Evolutionary conservation across 2,113 vertebrate species (phyloP).

Genomic region (Calidris pygmaea): DNA sequence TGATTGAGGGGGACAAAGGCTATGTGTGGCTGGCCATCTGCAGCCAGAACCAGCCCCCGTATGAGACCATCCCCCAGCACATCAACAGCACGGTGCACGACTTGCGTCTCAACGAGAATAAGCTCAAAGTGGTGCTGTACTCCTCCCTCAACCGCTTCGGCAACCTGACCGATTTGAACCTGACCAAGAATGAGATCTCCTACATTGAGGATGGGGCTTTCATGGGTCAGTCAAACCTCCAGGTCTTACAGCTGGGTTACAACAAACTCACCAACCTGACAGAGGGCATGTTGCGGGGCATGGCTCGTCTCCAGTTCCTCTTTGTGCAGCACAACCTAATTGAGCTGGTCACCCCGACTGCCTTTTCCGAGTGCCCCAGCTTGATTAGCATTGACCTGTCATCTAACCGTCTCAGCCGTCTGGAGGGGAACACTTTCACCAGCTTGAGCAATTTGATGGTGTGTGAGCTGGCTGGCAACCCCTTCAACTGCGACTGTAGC

Average conservation of each 20-base stretch:
- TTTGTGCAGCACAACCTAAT: slow-evolving; percentile 98
- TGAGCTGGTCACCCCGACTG: slow-evolving; percentile 89
- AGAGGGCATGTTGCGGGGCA: slow-evolving; percentile 92
- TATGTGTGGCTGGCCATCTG: slow-evolving; percentile 99
- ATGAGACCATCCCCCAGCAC: slow-evolving; percentile 97
- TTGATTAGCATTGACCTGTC: slow-evolving; percentile 96
- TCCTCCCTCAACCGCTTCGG: slow-evolving; percentile 94
- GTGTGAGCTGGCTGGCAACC: slow-evolving; percentile 94
- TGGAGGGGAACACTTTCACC: slow-evolving; percentile 90
- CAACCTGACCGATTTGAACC: slow-evolving; percentile 97
- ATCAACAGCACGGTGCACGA: slow-evolving; percentile 99
- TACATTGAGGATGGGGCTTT: slow-evolving; percentile 98
- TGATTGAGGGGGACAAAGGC: slow-evolving; percentile 97
- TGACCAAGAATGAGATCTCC: slow-evolving; percentile 97
- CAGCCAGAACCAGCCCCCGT: slow-evolving; percentile 98
- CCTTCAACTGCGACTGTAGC: slow-evolving; percentile 95
- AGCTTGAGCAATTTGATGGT: slow-evolving; percentile 88
- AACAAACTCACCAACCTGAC: slow-evolving; percentile 96
- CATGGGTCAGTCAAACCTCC: slow-evolving; percentile 91
- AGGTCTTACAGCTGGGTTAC: slow-evolving; percentile 95
- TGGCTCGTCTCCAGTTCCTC: slow-evolving; percentile 93
- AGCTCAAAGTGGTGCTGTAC: slow-evolving; percentile 93
- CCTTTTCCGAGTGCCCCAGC: slow-evolving; percentile 94
- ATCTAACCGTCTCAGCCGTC: slow-evolving; percentile 90
- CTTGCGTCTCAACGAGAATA: slow-evolving; percentile 95